Conservation (phyloP, 2,888 invertebrate genomes). For the Pemphredon lugubris region DNA sequence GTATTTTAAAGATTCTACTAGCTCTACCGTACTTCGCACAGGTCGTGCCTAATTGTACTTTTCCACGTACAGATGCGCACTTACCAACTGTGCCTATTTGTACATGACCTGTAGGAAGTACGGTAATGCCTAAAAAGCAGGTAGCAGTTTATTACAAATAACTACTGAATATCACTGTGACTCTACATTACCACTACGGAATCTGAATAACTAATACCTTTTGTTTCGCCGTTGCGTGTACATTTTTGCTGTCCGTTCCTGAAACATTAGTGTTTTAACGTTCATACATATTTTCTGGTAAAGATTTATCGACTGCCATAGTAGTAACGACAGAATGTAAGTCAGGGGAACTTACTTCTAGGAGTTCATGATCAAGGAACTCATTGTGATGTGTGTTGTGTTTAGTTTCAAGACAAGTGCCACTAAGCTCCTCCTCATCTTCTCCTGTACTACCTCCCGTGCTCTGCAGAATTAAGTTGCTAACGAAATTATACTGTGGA, state of each 20-base stretch:
- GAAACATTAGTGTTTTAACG: conserved; percentile 62
- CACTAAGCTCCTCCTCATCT: conserved; percentile 82
- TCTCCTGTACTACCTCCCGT: conserved; percentile 84
- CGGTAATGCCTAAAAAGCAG: conserved; percentile 70
- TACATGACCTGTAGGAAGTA: conserved; percentile 69
- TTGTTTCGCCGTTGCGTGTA: conserved; percentile 81
- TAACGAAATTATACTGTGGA: conserved; percentile 58
- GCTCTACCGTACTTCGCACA: conserved; percentile 71
- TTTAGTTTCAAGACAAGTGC: conserved; percentile 81
- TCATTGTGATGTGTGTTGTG: conserved; percentile 82
- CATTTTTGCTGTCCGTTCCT: conserved; percentile 76
- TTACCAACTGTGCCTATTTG: conserved; percentile 65
- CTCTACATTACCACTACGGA: conserved; percentile 30
- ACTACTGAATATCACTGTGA: conserved; percentile 48
- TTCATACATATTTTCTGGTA: conserved; percentile 25
- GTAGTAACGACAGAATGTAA: conserved; percentile 1
- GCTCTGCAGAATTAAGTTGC: conserved; percentile 80
- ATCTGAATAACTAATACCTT: conserved; percentile 74
- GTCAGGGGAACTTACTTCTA: conserved; percentile 71
- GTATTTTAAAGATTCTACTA: conserved; percentile 61
- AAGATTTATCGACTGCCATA: neutral
- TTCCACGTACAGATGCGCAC: conserved; percentile 58
- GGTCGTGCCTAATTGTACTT: conserved; percentile 67
- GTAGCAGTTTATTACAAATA: conserved; percentile 59
- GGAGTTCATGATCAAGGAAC: conserved; percentile 76